Percentiles rank a stretch among this genome's conserved stretches.
Evolutionary conservation across 2,797 vertebrate species (phyloP).

Genomic region (Phoxinus dragarum): DNA sequence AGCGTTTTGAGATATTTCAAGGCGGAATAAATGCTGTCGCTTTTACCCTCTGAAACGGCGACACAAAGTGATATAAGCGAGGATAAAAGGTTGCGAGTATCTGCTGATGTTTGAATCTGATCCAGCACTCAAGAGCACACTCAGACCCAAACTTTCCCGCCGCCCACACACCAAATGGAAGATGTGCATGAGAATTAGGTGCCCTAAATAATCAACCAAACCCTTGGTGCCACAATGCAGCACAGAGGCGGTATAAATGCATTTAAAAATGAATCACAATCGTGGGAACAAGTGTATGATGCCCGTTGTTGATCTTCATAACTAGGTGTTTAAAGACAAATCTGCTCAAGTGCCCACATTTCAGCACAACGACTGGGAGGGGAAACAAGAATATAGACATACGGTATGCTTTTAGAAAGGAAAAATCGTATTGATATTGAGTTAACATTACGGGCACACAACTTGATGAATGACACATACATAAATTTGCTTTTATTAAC

Average conservation of each 20-base stretch:
- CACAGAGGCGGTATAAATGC: background rate
- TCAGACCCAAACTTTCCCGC: background rate
- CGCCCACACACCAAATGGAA: conserved; percentile 10
- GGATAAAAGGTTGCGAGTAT: conserved; percentile 21
- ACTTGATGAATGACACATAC: background rate
- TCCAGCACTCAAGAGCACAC: conserved; percentile 8
- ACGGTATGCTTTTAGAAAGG: background rate
- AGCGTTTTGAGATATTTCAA: conserved; percentile 32
- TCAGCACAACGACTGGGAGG: background rate
- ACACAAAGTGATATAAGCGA: conserved; percentile 14
- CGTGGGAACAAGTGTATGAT: background rate
- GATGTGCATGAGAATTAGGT: background rate
- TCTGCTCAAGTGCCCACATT: background rate
- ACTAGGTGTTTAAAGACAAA: background rate
- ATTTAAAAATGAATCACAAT: conserved; percentile 4
- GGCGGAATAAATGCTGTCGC: conserved; percentile 7
- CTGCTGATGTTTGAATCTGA: conserved; percentile 14
- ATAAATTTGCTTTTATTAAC: conserved; percentile 3
- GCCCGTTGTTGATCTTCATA: background rate
- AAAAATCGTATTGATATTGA: background rate
- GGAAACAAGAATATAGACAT: background rate
- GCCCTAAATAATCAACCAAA: conserved; percentile 1
- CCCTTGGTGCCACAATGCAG: background rate
- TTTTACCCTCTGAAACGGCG: conserved; percentile 21
- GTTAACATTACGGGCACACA: background rate